A percentile compares a stretch with the other conserved stretches of the same genome.
Evolutionary conservation across 2,797 vertebrate genomes (phyloP).

Genomic region (Epinephelus malabaricus): DNA sequence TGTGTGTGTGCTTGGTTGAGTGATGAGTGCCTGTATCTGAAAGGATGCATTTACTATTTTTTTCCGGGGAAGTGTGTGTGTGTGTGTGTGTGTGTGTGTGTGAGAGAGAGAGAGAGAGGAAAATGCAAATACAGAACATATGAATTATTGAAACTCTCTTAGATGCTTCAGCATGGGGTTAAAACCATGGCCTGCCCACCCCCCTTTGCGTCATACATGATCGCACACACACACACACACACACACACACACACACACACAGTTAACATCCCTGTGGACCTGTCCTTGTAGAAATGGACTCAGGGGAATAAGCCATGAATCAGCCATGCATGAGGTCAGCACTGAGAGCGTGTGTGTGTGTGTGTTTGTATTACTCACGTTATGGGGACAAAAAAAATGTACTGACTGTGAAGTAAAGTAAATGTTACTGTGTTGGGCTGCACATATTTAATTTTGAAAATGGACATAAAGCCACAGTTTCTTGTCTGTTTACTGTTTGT

Average conservation of each 20-base stretch:
- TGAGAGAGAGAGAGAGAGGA: background rate
- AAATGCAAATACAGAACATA: conserved; percentile 43
- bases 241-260: conserved; percentile 26
- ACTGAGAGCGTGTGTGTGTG: background rate
- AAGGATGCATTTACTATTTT: background rate
- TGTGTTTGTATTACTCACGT: background rate
- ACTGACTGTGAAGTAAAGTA: too few relatives aligned
- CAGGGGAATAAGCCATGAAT: conserved; percentile 54
- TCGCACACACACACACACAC: conserved; percentile 28
- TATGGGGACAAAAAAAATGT: background rate
- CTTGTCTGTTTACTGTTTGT: too few relatives aligned
- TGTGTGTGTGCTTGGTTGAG: conserved; percentile 9
- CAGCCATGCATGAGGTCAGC: conserved; percentile 59
- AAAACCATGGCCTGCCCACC: conserved; percentile 17
- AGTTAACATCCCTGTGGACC: conserved; percentile 15
- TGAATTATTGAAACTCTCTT: conserved; percentile 70
- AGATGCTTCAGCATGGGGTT: conserved; percentile 32
- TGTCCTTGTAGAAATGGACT: conserved; percentile 48
- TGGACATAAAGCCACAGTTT: too few relatives aligned
- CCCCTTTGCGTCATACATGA: conserved; percentile 23
- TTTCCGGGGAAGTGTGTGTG: background rate
- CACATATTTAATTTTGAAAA: too few relatives aligned
- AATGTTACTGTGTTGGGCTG: too few relatives aligned
- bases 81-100: background rate
- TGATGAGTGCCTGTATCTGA: conserved; percentile 13